Evolutionary conservation across 2,888 invertebrate genomes (phyloP), one percentile per base, ranked within the genome.

Genomic region (Teleogryllus oceanicus): DNA sequence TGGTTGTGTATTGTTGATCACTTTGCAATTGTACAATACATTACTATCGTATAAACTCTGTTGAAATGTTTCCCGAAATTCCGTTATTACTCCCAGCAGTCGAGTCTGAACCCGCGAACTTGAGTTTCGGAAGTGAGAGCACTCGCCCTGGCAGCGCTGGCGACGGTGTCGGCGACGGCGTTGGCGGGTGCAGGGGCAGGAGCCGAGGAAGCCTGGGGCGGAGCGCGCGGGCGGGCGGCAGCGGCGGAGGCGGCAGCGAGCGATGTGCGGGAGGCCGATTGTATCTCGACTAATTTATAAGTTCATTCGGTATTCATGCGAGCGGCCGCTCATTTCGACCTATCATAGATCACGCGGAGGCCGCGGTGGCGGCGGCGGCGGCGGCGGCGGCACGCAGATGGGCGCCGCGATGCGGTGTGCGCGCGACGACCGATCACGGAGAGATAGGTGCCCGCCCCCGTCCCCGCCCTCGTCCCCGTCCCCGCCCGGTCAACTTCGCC

Each of bases 271-370:
- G 62, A 62, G 62, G 62, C 62, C 62, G 62, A 62, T 62, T 62
- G 16, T 62, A 62, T 62, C 62, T 62, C 62, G 62, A 11, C 62
- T 62, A 62, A 62, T 62, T 62, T 62, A 62, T 62, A 62, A 62
- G 62, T 62, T 62, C 62, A 62, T 62, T 62, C 62, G 62, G 62
- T 62, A 62, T 62, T 62, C 62, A 62, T 62, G n/a, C 13, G 62
- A 62, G 62, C n/a, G 62, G 62, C 62, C 62, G 16, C 62, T 62
- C 62, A 62, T 62, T 62, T 62, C 62, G 62, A 62, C 16, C 62
- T 62, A 62, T 62, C 62, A 62, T 62, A 62, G 62, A 62, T 62
- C 62, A 62, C 62, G 62, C 16, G n/a, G 62, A 0, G 62, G 62
- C 62, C 24, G 24, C 24, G 24, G 24, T 4, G 62, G 62, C 62